phyloP scores from a whole-genome alignment of 1,140 invertebrate species.

The Drosophila mojavensis region DNA sequence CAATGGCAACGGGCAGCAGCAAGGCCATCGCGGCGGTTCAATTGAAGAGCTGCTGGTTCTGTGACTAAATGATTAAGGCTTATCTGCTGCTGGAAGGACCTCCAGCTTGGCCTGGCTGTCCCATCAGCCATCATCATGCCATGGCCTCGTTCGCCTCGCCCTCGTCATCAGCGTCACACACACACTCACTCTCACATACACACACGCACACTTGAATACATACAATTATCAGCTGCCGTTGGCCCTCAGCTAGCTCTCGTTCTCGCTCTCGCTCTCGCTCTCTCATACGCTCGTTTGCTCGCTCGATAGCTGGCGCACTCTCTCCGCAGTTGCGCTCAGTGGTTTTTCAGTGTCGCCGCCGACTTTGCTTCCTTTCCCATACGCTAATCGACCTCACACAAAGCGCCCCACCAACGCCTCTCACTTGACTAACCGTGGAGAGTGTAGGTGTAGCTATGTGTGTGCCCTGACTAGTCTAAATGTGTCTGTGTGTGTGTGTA shows the following conservation, averaged over 20 bases:
- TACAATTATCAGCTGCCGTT: constrained; percentile 71
- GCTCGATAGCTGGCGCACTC: constrained; percentile 32
- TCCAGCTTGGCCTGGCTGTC: constrained; percentile 36
- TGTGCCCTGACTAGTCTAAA: constrained; percentile 15
- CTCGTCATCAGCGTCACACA: constrained; percentile 38
- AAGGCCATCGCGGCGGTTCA: constrained; percentile 44
- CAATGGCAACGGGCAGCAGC: constrained; percentile 2
- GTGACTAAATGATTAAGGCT: constrained; percentile 78
- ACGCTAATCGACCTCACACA: constrained; percentile 71
- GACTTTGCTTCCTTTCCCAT: constrained; percentile 64
- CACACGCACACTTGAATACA: constrained; percentile 6
- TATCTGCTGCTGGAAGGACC: constrained; percentile 72
- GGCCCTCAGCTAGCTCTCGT: constrained; percentile 54
- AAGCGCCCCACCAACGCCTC: constrained; percentile 47
- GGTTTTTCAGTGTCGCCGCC: constrained; percentile 65
- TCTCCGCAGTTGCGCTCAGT: constrained; percentile 48
- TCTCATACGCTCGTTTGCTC: constrained; percentile 37
- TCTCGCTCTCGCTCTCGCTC: constrained; percentile 23
- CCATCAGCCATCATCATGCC: constrained; percentile 22
- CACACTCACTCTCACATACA: constrained; percentile 15
- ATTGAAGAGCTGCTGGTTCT: constrained; percentile 48
- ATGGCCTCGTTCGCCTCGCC: constrained; percentile 52
- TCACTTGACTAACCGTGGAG: constrained; percentile 43
- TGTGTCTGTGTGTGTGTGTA: constrained; percentile 25
- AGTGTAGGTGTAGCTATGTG: constrained; percentile 56